Evolutionary conservation across 2,888 invertebrate species (phyloP), one percentile per base, ranked within the genome.

Genomic region (Agrochola circellaris): DNA sequence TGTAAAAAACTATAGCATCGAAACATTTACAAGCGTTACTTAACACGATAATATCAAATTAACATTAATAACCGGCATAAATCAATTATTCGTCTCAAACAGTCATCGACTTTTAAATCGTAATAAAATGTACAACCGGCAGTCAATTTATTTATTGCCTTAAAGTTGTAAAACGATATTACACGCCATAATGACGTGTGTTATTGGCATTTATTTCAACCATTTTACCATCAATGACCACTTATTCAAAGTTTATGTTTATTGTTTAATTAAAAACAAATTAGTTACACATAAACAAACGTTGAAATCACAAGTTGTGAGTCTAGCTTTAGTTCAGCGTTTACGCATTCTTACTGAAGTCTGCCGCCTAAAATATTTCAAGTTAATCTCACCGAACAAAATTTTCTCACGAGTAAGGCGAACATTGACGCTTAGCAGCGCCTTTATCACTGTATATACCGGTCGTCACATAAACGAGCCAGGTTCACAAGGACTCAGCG

Each of bases 161-260:
- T 94, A 93, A 95, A 96, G 96, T 95, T 96, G 96, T 96, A 95
- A 96, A 96, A 94, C 95, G 93, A 96, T 96, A 96, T 96, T 95
- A 96, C 95, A 96, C 94, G 94, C 93, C 92, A 94, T 96, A 96
- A 96, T 96, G 94, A 96, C 91, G 95, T 95, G 95, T 95, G 95
- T 94, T 95, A 96, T 95, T 95, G 95, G 94, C 94, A 93, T 96
- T 96, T 95, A 96, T 96, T 95, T 93, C 92, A 93, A 93, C 93
- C 92, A 94, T 95, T 94, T 93, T 93, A 95, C 94, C 94, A 95
- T 94, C 95, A 94, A 92, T 95, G 94, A 94, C 94, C 94, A 92
- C 93, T 93, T 92, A 93, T 93, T 93, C 91, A 92, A 91, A 89
- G 85, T 95, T 95, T 94, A 95, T 95, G 93, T 93, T 95, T 93